These are phyloP conservation scores for Chaenodraco wilsoni DNA, from an alignment of 2,797 vertebrate species.

Conservation along the genomic window DNA sequence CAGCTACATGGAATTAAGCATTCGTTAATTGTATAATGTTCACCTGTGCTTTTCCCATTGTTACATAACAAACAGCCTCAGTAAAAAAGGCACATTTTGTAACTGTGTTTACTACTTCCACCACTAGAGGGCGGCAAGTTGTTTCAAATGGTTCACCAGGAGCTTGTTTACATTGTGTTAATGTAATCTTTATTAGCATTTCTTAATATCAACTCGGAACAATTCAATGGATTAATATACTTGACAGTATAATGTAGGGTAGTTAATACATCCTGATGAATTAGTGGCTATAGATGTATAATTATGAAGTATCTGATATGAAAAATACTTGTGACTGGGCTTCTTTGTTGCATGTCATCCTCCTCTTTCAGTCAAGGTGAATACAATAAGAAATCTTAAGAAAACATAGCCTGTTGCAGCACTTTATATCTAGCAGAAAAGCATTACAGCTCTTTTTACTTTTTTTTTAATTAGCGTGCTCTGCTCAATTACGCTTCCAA, in stretches of 20 bases:
- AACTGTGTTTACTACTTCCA: background rate
- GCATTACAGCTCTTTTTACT: too few species aligned
- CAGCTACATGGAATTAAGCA: background rate
- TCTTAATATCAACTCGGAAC: background rate
- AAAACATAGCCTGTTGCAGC: background rate
- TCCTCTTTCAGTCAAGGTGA: background rate
- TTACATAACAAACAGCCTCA: background rate
- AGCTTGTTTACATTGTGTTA: background rate
- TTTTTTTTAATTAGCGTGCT: too few species aligned
- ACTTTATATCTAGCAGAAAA: too few species aligned
- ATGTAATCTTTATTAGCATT: background rate
- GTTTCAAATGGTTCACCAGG: background rate
- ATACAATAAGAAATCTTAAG: background rate
- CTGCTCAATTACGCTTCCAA: background rate
- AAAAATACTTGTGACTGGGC: background rate
- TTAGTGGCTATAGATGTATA: background rate
- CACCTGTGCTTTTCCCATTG: background rate
- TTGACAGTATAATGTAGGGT: background rate
- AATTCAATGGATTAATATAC: background rate
- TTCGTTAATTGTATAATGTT: background rate
- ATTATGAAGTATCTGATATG: background rate
- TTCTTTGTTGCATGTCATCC: background rate
- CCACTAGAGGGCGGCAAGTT: conserved; percentile 65
- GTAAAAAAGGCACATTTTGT: background rate
- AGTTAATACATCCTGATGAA: background rate